A percentile compares a stretch with the other conserved stretches of the same genome.
phyloP scores from a whole-genome alignment of 2,888 invertebrate genomes.

The Cheilosia scutellata region DNA sequence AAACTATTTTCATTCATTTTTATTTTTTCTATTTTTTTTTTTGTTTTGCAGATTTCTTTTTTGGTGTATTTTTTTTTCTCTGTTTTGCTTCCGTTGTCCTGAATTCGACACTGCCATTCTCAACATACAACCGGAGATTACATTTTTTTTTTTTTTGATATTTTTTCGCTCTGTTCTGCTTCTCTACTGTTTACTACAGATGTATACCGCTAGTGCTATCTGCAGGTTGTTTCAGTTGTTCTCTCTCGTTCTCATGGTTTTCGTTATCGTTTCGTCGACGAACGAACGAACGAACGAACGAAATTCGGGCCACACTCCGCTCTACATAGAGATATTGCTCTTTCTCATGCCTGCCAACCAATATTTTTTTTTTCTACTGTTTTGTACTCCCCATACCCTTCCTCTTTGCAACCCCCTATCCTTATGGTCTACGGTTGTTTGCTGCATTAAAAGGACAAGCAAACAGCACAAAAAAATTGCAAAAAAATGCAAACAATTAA shows the following conservation, averaged over 20 bases:
- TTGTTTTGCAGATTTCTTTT: conserved; percentile 29
- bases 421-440: conserved; percentile 68
- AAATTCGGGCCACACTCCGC: conserved; percentile 67
- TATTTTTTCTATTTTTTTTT: conserved; percentile 45
- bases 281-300: conserved; percentile 7
- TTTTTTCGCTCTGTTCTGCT: conserved; percentile 49
- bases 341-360: conserved; percentile 63
- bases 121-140: conserved; percentile 76
- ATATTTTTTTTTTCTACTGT: conserved; percentile 37
- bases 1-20: conserved; percentile 74
- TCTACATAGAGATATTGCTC: conserved; percentile 65
- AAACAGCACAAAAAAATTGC: conserved; percentile 52
- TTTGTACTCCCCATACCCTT: not conserved
- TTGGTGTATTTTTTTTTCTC: conserved; percentile 45
- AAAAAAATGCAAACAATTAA: conserved; percentile 19
- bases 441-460: conserved; percentile 74
- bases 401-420: conserved; percentile 1
- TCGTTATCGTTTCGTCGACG: conserved; percentile 32
- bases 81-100: conserved; percentile 76
- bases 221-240: conserved; percentile 72
- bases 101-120: conserved; percentile 75
- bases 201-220: conserved; percentile 52
- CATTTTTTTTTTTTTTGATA: conserved; percentile 43
- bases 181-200: conserved; percentile 67
- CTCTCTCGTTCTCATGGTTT: conserved; percentile 61